phyloP scores from a whole-genome alignment of 2,113 vertebrate genomes.

The Barnardius zonarius region DNA sequence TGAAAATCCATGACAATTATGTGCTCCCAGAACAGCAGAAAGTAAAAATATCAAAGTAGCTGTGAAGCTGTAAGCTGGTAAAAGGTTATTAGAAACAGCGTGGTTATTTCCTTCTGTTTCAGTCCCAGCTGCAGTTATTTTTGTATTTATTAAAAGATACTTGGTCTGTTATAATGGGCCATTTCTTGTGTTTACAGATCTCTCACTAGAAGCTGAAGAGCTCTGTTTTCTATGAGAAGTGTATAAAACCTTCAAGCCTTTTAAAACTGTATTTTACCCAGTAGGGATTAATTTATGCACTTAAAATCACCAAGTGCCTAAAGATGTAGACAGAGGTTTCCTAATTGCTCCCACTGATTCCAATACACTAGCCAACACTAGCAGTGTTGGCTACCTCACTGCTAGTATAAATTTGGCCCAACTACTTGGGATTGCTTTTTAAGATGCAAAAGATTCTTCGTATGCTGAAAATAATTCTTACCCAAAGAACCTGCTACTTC shows the following conservation, averaged over 20 bases:
- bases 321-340: not conserved
- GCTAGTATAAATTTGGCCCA: not conserved
- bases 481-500: not conserved
- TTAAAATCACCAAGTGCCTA: not conserved
- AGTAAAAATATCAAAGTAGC: not conserved
- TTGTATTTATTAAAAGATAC: not conserved
- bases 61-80: not conserved
- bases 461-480: not conserved
- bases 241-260: not conserved
- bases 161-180: not conserved
- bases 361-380: not conserved
- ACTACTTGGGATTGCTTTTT: not conserved
- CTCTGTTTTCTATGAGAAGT: not conserved
- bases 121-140: not conserved
- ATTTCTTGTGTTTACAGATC: not conserved
- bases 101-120: constrained; percentile 7
- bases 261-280: not conserved
- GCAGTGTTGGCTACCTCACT: not conserved
- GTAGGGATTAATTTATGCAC: not conserved
- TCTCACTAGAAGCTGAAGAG: not conserved
- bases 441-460: not conserved
- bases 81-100: not conserved
- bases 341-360: not conserved
- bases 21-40: constrained; percentile 25
- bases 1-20: constrained; percentile 22